Percentiles rank a stretch among this genome's conserved stretches.
Conservation (phyloP, 37 sponge, comb jelly and placozoan genomes). For the Geodia barretti region DNA sequence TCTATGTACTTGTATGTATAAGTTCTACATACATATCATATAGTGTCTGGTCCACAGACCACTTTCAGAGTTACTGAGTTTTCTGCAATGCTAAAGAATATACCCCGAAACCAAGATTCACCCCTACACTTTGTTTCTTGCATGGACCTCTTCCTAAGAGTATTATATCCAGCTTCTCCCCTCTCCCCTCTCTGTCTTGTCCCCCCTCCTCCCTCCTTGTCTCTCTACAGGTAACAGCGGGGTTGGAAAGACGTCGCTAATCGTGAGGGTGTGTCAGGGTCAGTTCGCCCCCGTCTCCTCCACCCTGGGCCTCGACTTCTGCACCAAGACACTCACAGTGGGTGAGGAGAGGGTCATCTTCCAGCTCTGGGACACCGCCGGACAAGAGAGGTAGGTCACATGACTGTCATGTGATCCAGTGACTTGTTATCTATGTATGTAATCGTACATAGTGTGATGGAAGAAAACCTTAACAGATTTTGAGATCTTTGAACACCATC, state of each 20-base stretch:
- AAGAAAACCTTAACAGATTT: too few relatives aligned
- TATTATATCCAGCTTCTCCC: too few relatives aligned
- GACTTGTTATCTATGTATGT: too few relatives aligned
- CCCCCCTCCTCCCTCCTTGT: not conserved
- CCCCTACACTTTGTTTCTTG: not conserved
- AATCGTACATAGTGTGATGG: too few relatives aligned
- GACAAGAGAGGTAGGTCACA: slow-evolving; percentile 59
- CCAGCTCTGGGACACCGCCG: slow-evolving; percentile 70
- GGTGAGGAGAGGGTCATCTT: slow-evolving; percentile 59
- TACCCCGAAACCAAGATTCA: too few relatives aligned
- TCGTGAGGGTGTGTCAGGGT: slow-evolving; percentile 22
- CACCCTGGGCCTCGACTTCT: slow-evolving; percentile 51
- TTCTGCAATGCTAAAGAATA: too few relatives aligned
- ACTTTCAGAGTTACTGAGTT: too few relatives aligned
- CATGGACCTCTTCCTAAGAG: too few relatives aligned
- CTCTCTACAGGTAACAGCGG: slow-evolving; percentile 33
- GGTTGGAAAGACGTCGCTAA: slow-evolving; percentile 60
- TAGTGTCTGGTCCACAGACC: not conserved
- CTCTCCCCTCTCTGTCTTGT: not conserved
- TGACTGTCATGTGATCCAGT: not conserved
- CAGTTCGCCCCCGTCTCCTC: not conserved
- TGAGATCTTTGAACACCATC: too few relatives aligned
- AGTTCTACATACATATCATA: not conserved
- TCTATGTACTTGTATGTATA: too few relatives aligned
- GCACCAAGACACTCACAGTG: slow-evolving; percentile 21